These are phyloP conservation scores for Sebastes trivittatus DNA, from an alignment of 2,797 vertebrate genomes.

Conservation along the genomic window DNA sequence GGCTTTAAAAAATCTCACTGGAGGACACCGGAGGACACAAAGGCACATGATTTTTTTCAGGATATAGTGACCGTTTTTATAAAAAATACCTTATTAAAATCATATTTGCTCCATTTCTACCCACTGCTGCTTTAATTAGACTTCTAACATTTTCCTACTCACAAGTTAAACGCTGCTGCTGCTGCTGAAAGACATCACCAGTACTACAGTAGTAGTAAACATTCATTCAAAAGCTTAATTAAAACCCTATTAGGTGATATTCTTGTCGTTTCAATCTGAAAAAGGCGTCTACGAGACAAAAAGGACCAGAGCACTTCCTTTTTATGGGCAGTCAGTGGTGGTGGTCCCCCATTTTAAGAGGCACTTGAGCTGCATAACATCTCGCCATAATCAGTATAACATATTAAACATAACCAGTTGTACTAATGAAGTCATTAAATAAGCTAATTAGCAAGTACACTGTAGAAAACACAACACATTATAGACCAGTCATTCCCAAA, in stretches of 20 bases:
- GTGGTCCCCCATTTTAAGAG: conserved; percentile 4
- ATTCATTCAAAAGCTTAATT: conserved; percentile 1
- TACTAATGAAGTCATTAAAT: conserved; percentile 19
- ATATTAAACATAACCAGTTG: conserved; percentile 17
- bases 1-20: too few species aligned
- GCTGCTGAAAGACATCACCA: neutral
- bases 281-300: neutral
- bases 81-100: too few species aligned
- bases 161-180: neutral
- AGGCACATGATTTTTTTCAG: too few species aligned
- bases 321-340: neutral
- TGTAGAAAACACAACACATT: neutral
- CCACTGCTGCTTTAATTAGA: neutral
- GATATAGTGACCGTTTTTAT: too few species aligned
- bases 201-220: neutral
- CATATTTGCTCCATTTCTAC: too few species aligned
- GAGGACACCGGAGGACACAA: too few species aligned
- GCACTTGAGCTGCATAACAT: conserved; percentile 17
- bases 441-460: neutral
- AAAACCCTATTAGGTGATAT: neutral
- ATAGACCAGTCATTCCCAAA: too few species aligned
- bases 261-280: neutral
- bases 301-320: neutral
- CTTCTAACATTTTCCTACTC: neutral
- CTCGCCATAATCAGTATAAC: neutral